Percentiles rank a stretch among this genome's conserved stretches.
Evolutionary conservation across 2,797 vertebrate genomes (phyloP).

Genomic region (Paratrypauchen microcephalus): DNA sequence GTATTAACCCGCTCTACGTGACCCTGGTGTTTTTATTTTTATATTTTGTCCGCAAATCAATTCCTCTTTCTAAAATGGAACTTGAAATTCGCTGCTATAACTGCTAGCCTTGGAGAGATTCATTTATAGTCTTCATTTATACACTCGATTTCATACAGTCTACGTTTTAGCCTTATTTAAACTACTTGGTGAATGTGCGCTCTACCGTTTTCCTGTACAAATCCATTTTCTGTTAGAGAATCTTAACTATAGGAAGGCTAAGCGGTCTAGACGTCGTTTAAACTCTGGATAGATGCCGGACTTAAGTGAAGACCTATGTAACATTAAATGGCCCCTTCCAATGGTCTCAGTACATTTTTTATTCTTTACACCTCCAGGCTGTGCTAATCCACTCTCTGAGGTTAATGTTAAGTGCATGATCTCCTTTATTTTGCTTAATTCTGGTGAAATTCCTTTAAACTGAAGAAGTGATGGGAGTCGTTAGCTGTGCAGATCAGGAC

Average conservation of each 20-base stretch:
- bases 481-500: constrained; percentile 44
- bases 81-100: too few species aligned
- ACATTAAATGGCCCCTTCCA: not conserved
- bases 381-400: constrained; percentile 28
- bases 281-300: not conserved
- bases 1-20: too few species aligned
- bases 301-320: not conserved
- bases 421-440: constrained; percentile 34
- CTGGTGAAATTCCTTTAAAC: constrained; percentile 31
- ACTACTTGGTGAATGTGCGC: too few species aligned
- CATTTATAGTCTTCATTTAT: too few species aligned
- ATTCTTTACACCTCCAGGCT: constrained; percentile 21
- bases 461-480: constrained; percentile 44
- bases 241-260: not conserved
- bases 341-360: not conserved
- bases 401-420: constrained; percentile 41
- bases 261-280: not conserved
- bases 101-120: too few species aligned
- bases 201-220: too few species aligned
- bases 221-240: too few species aligned
- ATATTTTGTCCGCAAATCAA: too few species aligned
- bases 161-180: too few species aligned
- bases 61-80: too few species aligned
- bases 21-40: too few species aligned
- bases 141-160: too few species aligned